Evolutionary conservation across 64 coral and sea anemone genomes (phyloP), one percentile per base, ranked within the genome.

Genomic region (Platygyra sinensis): DNA sequence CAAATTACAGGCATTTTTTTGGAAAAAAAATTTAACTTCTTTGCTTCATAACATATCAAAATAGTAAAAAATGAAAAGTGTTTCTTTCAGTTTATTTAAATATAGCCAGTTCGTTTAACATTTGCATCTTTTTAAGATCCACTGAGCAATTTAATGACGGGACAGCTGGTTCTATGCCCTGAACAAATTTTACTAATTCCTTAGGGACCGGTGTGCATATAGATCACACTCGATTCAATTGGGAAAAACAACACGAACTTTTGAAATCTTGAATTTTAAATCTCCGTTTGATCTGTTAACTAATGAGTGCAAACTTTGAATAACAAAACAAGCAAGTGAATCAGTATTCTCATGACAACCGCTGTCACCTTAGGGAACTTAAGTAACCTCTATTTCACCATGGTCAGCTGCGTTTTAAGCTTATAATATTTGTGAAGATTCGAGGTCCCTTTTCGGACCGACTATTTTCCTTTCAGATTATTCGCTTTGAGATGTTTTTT

Each of bases 231-330:
- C n/a, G n/a, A n/a, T n/a, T 19, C 10, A 52, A 11, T 8, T n/a
- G n/a, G 20, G 51, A 28, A 65, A 17, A 72, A 10, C 25, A 73
- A 86, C n/a, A 73, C 36, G 27, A 24, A 73, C n/a, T n/a, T 31
- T 24, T 75, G 22, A 30, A 74, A 88, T 77, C 72, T n/a, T 85
- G 63, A 85, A 38, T 72, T 85, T 51, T 16, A 85, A 72, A 85
- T 85, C 71, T 69, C 10, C 17, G 80, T 46, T 80, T 80, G 9
- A 89, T 65, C 25, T 39, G 15, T 28, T n/a, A 67, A 63, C 25
- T 78, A 51, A 89, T 29, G 13, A 30, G 19, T 32, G 50, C 60
- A 54, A 87, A 75, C 10, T 33, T 87, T 9, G 54, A 61, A 60
- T 87, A 62, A 73, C n/a, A n/a, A n/a, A n/a, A n/a, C n/a, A 71